Conservation (phyloP, 2,113 vertebrate genomes). For the Dicentrarchus labrax region DNA sequence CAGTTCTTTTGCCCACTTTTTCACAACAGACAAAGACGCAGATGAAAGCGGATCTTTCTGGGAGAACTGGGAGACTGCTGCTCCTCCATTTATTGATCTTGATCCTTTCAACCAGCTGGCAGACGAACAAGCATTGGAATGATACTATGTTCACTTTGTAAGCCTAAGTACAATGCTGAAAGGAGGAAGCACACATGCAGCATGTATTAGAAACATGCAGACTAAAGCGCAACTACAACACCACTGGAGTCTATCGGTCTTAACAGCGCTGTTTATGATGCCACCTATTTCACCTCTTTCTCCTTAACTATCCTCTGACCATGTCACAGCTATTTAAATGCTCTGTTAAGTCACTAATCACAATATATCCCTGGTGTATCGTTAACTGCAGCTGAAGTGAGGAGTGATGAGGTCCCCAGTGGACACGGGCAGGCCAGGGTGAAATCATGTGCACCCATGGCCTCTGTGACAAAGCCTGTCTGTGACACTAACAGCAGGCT, state of each 20-base stretch:
- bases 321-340: conserved; percentile 20
- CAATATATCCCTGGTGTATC: conserved; percentile 33
- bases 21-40: conserved; percentile 37
- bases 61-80: conserved; percentile 4
- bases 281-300: neutral
- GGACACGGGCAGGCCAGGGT: conserved; percentile 22
- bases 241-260: neutral
- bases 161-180: neutral
- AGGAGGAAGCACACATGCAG: neutral
- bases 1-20: conserved; percentile 37
- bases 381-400: conserved; percentile 46
- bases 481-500: conserved; percentile 31
- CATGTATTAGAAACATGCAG: neutral
- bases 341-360: conserved; percentile 35
- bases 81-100: conserved; percentile 15
- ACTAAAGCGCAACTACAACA: neutral
- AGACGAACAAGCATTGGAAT: neutral
- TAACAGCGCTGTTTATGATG: conserved; percentile 2
- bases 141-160: neutral
- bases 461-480: conserved; percentile 38
- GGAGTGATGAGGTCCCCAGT: conserved; percentile 45
- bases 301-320: conserved; percentile 5
- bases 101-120: conserved; percentile 32
- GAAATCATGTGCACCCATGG: conserved; percentile 51
- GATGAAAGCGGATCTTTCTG: conserved; percentile 27